Conservation (phyloP, 2,797 vertebrate genomes). For the Liparis tanakae region DNA sequence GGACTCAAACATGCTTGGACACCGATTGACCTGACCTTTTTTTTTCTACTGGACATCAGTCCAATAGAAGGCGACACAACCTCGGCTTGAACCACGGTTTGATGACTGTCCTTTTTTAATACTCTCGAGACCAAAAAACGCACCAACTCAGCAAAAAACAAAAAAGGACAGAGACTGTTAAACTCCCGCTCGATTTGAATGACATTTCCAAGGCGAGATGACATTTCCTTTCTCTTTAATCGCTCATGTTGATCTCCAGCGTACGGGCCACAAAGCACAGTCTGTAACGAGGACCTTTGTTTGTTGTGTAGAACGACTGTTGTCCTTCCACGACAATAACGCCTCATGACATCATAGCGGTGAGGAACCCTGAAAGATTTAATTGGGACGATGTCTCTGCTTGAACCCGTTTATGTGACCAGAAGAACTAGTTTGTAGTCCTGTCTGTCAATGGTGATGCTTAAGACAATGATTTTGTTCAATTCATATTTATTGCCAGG, state of each 20-base stretch:
- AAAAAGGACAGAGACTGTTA: neutral
- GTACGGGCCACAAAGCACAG: constrained; percentile 20
- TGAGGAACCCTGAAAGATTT: neutral
- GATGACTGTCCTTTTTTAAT: constrained; percentile 39
- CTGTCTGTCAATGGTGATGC: constrained; percentile 18
- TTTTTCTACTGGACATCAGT: constrained; percentile 19
- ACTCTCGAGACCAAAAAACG: constrained; percentile 63
- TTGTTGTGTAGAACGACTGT: constrained; percentile 3
- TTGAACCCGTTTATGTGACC: constrained; percentile 13
- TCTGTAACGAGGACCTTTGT: neutral
- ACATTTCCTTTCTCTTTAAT: no score
- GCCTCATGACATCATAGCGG: neutral
- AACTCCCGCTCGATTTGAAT: constrained; percentile 1
- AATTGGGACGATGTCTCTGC: neutral
- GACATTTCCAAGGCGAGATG: constrained; percentile 24
- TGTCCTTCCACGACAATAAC: constrained; percentile 7
- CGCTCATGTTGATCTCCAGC: neutral
- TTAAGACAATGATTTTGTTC: constrained; percentile 37
- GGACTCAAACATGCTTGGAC: neutral
- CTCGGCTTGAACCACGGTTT: constrained; percentile 57
- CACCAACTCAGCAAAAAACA: neutral
- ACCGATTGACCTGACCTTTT: neutral
- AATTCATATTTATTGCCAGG: constrained; percentile 59
- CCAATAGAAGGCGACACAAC: neutral
- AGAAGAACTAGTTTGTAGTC: neutral